Percentiles rank a stretch among this genome's conserved stretches.
Conservation (phyloP, 1,140 invertebrate species). For the Heliconius melpomene region DNA sequence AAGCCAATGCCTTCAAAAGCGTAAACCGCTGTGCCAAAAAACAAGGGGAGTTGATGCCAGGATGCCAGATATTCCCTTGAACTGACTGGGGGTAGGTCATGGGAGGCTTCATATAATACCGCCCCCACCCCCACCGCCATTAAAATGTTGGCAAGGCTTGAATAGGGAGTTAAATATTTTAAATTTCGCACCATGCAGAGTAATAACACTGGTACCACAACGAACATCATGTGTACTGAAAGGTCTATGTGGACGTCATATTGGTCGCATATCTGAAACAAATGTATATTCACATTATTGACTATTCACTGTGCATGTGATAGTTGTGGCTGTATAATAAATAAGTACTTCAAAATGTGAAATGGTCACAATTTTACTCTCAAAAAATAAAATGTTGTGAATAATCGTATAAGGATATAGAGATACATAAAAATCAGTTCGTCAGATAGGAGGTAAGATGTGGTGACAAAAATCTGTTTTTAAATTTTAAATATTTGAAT, state of each 20-base stretch:
- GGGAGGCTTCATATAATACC: constrained; percentile 86
- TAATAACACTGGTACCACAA: constrained; percentile 87
- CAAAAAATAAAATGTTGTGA: too few relatives aligned
- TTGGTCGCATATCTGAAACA: constrained; percentile 84
- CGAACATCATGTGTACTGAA: constrained; percentile 86
- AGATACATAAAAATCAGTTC: too few relatives aligned
- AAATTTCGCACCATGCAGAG: constrained; percentile 89
- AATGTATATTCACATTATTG: too few relatives aligned
- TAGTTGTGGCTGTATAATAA: too few relatives aligned
- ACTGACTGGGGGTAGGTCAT: constrained; percentile 84
- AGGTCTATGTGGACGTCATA: constrained; percentile 83
- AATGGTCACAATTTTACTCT: too few relatives aligned
- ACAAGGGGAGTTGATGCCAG: constrained; percentile 84
- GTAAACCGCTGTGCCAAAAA: constrained; percentile 89
- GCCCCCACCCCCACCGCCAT: constrained; percentile 85
- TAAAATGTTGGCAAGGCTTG: constrained; percentile 87
- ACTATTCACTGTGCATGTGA: too few relatives aligned
- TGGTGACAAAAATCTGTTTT: too few relatives aligned
- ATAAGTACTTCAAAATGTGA: too few relatives aligned
- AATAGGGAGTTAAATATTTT: constrained; percentile 88
- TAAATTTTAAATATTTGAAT: too few relatives aligned
- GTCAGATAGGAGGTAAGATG: too few relatives aligned
- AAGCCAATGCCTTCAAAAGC: constrained; percentile 91
- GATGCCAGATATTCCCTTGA: constrained; percentile 81
- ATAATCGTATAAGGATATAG: too few relatives aligned